Conservation (phyloP, 2,888 invertebrate genomes). For the Allophyes oxyacanthae region DNA sequence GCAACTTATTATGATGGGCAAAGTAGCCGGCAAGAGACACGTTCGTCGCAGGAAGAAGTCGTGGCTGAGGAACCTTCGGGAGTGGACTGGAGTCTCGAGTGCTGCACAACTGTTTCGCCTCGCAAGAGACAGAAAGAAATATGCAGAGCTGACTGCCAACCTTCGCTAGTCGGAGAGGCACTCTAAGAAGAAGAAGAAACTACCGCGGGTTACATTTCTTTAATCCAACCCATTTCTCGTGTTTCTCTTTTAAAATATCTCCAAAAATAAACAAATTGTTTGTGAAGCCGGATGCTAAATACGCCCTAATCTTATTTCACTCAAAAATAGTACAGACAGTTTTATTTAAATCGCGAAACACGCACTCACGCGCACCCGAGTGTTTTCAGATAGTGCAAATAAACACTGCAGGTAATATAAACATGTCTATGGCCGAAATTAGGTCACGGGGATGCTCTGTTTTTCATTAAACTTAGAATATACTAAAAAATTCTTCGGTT, state of each 20-base stretch:
- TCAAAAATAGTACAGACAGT: slow-evolving; percentile 23
- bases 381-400: slow-evolving; percentile 54
- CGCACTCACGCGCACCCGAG: slow-evolving; percentile 4
- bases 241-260: slow-evolving; percentile 13
- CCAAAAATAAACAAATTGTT: slow-evolving; percentile 25
- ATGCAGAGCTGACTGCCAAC: too few species aligned
- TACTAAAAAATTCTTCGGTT: slow-evolving; percentile 14
- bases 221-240: neutral
- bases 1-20: too few species aligned
- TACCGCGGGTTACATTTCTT: too few species aligned
- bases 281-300: slow-evolving; percentile 22
- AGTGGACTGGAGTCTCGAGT: too few species aligned
- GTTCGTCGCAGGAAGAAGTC: too few species aligned
- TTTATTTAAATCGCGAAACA: slow-evolving; percentile 16
- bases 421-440: slow-evolving; percentile 60
- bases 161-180: too few species aligned
- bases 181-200: too few species aligned
- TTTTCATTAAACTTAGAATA: slow-evolving; percentile 50
- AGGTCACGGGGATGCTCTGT: slow-evolving; percentile 65
- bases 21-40: too few species aligned
- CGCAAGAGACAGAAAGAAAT: too few species aligned
- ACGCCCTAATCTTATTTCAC: slow-evolving; percentile 12
- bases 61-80: too few species aligned
- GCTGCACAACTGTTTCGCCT: too few species aligned
- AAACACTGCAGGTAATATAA: slow-evolving; percentile 62